Conservation (phyloP, 2,113 vertebrate genomes). For the Orycteropus afer region DNA sequence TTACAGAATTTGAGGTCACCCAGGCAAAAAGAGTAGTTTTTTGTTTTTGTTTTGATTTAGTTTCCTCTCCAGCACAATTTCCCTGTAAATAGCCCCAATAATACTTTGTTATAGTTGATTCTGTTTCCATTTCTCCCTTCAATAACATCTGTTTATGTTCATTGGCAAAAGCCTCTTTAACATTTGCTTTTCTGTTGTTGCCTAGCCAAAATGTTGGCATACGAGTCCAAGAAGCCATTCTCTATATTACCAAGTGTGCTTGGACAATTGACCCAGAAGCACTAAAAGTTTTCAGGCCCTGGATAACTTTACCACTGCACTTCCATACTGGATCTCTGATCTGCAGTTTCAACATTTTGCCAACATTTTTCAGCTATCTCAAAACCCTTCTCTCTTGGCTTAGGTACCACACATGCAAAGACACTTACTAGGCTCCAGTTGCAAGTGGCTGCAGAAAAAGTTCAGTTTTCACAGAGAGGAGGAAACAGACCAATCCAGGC, state of each 20-base stretch:
- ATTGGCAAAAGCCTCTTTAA: not conserved
- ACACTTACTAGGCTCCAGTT: not conserved
- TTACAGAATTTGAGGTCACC: too few species aligned
- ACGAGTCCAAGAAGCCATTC: too few species aligned
- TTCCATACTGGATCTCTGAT: not conserved
- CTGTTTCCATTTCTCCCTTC: not conserved
- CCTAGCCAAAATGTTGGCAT: too few species aligned
- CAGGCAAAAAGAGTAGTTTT: accelerated
- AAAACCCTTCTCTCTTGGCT: not conserved
- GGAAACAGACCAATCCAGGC: not conserved
- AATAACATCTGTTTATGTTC: too few species aligned
- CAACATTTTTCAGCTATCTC: not conserved
- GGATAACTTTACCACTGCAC: too few species aligned
- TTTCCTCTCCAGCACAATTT: not conserved
- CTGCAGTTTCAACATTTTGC: not conserved
- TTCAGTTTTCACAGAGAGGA: not conserved
- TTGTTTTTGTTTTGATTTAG: not conserved
- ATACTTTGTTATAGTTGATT: not conserved
- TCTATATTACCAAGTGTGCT: not conserved
- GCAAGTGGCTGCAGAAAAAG: not conserved
- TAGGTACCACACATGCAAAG: not conserved
- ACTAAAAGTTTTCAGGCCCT: not conserved
- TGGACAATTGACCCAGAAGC: not conserved
- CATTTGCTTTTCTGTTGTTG: not conserved
- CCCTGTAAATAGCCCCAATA: accelerated